These are phyloP conservation scores for Propsilocerus akamusi DNA, from an alignment of 1,140 invertebrate species.

Conservation along the genomic window DNA sequence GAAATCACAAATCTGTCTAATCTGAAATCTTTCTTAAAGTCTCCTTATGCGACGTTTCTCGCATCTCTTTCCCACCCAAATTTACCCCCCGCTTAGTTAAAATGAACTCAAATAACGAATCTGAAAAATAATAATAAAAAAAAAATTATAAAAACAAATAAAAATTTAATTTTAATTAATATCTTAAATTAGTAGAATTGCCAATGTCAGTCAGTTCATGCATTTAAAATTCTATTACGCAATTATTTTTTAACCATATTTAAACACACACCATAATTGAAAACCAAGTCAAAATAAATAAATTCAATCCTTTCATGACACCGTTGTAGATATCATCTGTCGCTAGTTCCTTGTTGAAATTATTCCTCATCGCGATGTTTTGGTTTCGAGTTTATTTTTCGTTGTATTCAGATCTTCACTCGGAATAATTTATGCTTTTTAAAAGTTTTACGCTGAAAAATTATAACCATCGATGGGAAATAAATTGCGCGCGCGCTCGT, in stretches of 20 bases:
- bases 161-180: not conserved
- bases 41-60: not conserved
- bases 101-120: not conserved
- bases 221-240: too few species aligned
- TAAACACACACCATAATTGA: too few species aligned
- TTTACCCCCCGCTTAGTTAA: not conserved
- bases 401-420: not conserved
- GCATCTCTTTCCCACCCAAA: not conserved
- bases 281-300: not conserved
- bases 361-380: not conserved
- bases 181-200: not conserved
- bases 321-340: not conserved
- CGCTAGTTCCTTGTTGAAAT: not conserved
- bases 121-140: not conserved
- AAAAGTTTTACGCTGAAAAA: not conserved
- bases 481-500: not conserved
- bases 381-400: not conserved
- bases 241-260: too few species aligned
- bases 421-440: not conserved
- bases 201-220: not conserved
- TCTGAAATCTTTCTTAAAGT: not conserved
- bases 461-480: constrained; percentile 2
- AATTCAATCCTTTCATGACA: not conserved
- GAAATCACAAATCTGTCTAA: not conserved
- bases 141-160: not conserved